Conservation (phyloP, 1,140 invertebrate genomes). For the Sinella curviseta region DNA sequence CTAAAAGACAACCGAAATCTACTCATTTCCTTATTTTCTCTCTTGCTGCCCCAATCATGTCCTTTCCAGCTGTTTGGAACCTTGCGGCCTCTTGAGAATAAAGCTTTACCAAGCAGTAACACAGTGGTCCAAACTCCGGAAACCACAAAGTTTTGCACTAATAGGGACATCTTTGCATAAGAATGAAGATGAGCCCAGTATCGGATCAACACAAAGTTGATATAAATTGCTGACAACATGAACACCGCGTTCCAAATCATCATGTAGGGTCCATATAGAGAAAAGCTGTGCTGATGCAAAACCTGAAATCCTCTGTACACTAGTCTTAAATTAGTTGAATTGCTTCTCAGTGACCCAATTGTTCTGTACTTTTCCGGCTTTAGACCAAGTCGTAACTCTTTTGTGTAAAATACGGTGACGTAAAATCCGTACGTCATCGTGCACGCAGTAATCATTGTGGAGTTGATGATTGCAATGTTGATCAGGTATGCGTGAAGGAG, state of each 20-base stretch:
- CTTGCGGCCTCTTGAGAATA: background rate
- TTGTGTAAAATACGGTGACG: too few species aligned
- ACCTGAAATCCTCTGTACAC: background rate
- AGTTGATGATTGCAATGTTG: too few species aligned
- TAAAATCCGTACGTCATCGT: too few species aligned
- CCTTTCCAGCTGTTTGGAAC: background rate
- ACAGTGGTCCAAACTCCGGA: background rate
- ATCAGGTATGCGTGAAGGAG: too few species aligned
- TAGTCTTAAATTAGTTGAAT: background rate
- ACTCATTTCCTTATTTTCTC: background rate
- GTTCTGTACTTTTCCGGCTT: too few species aligned
- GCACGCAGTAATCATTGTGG: too few species aligned
- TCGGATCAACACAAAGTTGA: background rate
- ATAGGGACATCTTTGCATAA: background rate
- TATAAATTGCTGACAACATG: background rate
- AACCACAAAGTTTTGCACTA: background rate
- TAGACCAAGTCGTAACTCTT: too few species aligned
- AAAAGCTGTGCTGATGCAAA: background rate
- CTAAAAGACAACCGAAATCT: background rate
- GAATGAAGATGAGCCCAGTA: background rate
- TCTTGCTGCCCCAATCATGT: background rate
- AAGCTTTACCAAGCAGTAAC: background rate
- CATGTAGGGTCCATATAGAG: background rate
- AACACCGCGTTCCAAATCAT: background rate
- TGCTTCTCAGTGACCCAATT: background rate